Conservation (phyloP, 2,797 vertebrate genomes). For the Enteromius argenteus region DNA sequence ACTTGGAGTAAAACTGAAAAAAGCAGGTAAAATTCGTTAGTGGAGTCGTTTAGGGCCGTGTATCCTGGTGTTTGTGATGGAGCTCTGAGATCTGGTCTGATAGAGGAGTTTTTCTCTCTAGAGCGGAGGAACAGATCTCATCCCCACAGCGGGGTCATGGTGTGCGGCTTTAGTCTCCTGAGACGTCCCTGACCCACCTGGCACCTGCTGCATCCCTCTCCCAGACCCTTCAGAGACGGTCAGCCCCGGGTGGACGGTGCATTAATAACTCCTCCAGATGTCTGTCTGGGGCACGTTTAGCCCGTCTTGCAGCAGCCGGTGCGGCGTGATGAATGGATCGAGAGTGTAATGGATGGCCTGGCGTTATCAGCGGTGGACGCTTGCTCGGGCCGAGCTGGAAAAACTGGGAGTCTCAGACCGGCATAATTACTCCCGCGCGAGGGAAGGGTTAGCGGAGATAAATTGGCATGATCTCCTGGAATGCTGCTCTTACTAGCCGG, state of each 20-base stretch:
- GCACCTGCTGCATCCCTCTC: constrained; percentile 30
- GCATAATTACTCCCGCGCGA: constrained; percentile 59
- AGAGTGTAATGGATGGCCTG: constrained; percentile 36
- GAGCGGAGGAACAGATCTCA: not conserved
- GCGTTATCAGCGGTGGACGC: constrained; percentile 56
- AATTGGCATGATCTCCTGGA: constrained; percentile 55
- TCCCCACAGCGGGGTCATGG: not conserved
- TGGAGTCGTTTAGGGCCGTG: no score
- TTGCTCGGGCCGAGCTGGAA: constrained; percentile 56
- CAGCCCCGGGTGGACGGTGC: not conserved
- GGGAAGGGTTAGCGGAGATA: constrained; percentile 54
- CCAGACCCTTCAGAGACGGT: constrained; percentile 12
- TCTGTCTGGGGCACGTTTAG: constrained; percentile 41
- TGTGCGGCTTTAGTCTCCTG: not conserved
- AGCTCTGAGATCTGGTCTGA: not conserved
- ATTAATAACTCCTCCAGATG: constrained; percentile 59
- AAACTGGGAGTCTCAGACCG: constrained; percentile 65
- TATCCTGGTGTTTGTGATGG: not conserved
- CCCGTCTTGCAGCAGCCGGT: constrained; percentile 12
- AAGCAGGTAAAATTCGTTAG: no score
- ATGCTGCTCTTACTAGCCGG: constrained; percentile 51
- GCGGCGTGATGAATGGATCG: constrained; percentile 50
- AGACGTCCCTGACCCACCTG: constrained; percentile 14
- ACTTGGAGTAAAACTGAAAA: no score
- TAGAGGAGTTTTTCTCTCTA: not conserved